Conservation (phyloP, 2,113 vertebrate species). For the Toxotes chatareus region DNA sequence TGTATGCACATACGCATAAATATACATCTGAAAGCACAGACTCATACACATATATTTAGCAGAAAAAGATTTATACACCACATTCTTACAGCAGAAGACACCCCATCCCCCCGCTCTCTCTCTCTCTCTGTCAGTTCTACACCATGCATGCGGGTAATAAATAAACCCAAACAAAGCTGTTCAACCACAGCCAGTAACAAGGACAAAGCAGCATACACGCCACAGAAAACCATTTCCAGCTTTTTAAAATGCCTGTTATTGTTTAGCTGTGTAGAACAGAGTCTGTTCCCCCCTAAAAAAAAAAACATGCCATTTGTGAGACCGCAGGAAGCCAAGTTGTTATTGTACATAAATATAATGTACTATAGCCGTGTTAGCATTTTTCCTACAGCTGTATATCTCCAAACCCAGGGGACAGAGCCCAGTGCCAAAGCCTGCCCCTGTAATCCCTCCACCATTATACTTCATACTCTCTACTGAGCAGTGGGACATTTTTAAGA, state of each 20-base stretch:
- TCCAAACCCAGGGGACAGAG: conserved; percentile 57
- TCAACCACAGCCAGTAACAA: conserved; percentile 60
- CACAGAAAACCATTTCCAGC: conserved; percentile 63
- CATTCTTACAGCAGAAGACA: conserved; percentile 37
- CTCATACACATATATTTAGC: conserved; percentile 12
- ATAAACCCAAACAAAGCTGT: conserved; percentile 64
- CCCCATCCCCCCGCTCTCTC: not conserved
- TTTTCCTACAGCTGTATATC: conserved; percentile 67
- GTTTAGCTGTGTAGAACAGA: conserved; percentile 57
- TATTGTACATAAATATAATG: conserved; percentile 64
- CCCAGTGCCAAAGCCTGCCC: conserved; percentile 54
- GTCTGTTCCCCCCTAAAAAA: conserved; percentile 27
- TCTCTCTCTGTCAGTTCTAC: conserved; percentile 47
- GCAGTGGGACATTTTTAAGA: conserved; percentile 60
- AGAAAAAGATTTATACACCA: conserved; percentile 27
- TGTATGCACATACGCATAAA: conserved; percentile 23
- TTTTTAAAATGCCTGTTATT: conserved; percentile 62
- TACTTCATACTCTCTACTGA: conserved; percentile 43
- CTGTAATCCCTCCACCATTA: conserved; percentile 37
- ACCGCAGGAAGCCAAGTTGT: conserved; percentile 73
- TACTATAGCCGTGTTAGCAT: conserved; percentile 58
- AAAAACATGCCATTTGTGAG: conserved; percentile 61
- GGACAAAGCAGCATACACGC: conserved; percentile 57
- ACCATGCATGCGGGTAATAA: conserved; percentile 56
- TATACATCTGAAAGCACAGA: not conserved